Conservation (phyloP, 2,888 invertebrate species). For the Artemia sinica region DNA sequence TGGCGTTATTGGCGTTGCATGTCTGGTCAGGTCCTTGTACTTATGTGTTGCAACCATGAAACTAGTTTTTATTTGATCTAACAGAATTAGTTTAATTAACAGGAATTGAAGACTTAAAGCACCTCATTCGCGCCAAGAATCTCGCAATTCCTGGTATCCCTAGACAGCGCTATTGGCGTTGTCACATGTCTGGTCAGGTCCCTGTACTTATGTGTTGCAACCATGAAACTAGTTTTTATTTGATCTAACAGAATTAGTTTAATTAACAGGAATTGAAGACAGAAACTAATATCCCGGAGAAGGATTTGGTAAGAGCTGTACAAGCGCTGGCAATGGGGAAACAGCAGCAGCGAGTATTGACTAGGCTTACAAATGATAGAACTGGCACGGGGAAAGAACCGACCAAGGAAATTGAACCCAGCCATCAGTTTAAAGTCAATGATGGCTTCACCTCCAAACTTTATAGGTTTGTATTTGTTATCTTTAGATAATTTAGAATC, state of each 20-base stretch:
- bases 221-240: constrained; percentile 14
- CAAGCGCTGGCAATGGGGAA: constrained; percentile 97
- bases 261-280: constrained; percentile 55
- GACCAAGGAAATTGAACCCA: constrained; percentile 90
- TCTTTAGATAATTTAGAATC: constrained; percentile 13
- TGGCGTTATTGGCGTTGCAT: too few relatives aligned
- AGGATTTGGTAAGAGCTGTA: constrained; percentile 83
- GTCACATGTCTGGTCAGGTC: neutral
- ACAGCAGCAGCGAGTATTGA: constrained; percentile 78
- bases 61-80: too few relatives aligned
- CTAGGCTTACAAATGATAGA: constrained; percentile 39
- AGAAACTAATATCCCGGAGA: constrained; percentile 96
- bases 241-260: constrained; percentile 16
- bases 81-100: too few relatives aligned
- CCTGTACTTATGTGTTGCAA: constrained; percentile 2
- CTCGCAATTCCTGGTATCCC: neutral
- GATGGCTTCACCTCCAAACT: constrained; percentile 95
- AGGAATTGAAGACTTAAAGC: too few relatives aligned
- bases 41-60: too few relatives aligned
- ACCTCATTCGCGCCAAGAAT: too few relatives aligned
- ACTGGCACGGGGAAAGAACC: constrained; percentile 47
- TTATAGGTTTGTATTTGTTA: constrained; percentile 45
- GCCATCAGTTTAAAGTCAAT: constrained; percentile 83
- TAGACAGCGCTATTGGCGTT: neutral
- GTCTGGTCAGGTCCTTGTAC: too few relatives aligned